Base-by-base conservation (phyloP, 2,888 invertebrate genomes). In the Nomada goodeniana region DNA sequence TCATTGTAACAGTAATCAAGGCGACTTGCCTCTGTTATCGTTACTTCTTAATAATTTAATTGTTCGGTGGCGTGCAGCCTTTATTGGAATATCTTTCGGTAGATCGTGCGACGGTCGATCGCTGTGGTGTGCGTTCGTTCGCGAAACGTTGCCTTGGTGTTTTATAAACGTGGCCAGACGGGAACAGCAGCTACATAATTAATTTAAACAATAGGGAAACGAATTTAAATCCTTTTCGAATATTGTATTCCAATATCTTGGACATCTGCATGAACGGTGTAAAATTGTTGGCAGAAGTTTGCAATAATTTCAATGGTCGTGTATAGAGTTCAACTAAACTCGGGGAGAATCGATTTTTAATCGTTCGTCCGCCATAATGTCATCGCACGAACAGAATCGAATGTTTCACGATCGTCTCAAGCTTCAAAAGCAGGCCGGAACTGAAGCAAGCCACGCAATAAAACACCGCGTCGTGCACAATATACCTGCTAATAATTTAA, bases 1-100 rank as follows among this genome's bases (percentile, higher is more conserved):
- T 79, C 83, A 60, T 91, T 92, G 91, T 91, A 91, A 91, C 90
- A 91, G 90, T 91, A 93, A 93, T 92, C 91, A 91, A 91, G 85
- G 90, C 88, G 73, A 68, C 57, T 60, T 85, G 86, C 88, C 86
- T 90, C 91, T 90, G 92, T 93, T 93, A 93, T 93, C 93, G 92
- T 89, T 89, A 89, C 89, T 88, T 90, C 91, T 93, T 93, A 93
- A 93, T 93, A 93, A 93, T 93, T 93, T 93, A 93, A 93, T 93
- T 93, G 93, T 92, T 92, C 91, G 89, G 90, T 93, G 90, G 93
- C 93, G 93, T 93, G 93, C 91, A 85, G 80, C 87, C 89, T 91
- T 92, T 92, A 92, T 92, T 92, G 91, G 91, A 89, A 89, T 93
- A 93, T 93, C 92, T 93, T 86, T 76, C 86, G 83, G 84, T 90